phyloP scores from a whole-genome alignment of 2,797 vertebrate genomes.

The Buphagus erythrorhynchus region DNA sequence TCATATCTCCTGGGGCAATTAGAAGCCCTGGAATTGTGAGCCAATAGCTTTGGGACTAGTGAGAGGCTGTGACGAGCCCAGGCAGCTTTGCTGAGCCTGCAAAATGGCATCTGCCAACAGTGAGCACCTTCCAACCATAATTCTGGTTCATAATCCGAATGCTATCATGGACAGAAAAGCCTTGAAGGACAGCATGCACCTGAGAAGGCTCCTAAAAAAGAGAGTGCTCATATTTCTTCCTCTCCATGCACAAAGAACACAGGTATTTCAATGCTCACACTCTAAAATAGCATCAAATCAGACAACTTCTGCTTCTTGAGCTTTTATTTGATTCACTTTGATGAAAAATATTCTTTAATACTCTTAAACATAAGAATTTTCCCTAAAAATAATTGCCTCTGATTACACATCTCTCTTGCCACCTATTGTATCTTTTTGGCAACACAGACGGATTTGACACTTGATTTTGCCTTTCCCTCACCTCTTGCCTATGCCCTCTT shows the following conservation, averaged over 20 bases:
- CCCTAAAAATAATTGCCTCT: slow-evolving; percentile 27
- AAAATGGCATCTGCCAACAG: background rate
- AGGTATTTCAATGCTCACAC: background rate
- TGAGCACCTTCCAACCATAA: background rate
- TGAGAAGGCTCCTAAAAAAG: background rate
- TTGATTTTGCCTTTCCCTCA: background rate
- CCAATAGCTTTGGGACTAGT: background rate
- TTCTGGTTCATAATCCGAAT: background rate
- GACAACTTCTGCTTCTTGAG: background rate
- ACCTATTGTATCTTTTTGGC: background rate
- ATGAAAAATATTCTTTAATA: slow-evolving; percentile 35
- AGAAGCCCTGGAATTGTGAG: background rate
- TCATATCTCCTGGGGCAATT: background rate
- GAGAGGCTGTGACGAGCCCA: background rate
- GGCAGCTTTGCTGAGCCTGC: background rate
- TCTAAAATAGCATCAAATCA: background rate
- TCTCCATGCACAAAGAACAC: background rate
- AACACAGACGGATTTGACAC: background rate
- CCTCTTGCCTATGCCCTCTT: background rate
- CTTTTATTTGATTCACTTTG: slow-evolving; percentile 20
- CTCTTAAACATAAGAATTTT: background rate
- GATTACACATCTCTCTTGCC: background rate
- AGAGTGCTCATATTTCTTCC: background rate
- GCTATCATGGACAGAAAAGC: background rate
- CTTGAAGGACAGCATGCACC: background rate